phyloP scores from a whole-genome alignment of 2,888 invertebrate genomes.

The Conops quadrifasciatus region DNA sequence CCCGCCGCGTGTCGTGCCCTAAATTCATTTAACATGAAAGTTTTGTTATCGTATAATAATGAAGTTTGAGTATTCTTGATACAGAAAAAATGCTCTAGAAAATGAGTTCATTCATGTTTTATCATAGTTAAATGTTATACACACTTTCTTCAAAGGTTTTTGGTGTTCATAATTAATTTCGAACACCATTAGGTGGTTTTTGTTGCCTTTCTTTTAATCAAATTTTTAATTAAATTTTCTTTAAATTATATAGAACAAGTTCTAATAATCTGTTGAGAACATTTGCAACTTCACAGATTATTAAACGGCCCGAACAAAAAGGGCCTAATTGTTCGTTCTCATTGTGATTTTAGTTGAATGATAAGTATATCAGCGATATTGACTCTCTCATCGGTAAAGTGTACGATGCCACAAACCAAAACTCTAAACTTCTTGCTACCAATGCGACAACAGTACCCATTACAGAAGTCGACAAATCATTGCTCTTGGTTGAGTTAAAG shows the following conservation, averaged over 20 bases:
- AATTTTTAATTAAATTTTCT: too few species aligned
- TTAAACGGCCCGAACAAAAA: background rate
- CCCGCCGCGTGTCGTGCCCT: too few species aligned
- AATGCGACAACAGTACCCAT: conserved; percentile 41
- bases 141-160: too few species aligned
- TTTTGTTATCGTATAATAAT: too few species aligned
- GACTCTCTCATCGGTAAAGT: conserved; percentile 59
- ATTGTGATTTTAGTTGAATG: conserved; percentile 49
- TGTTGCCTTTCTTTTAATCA: too few species aligned
- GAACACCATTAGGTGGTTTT: too few species aligned
- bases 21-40: too few species aligned
- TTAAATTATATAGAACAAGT: too few species aligned
- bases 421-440: conserved; percentile 37
- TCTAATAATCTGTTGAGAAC: too few species aligned
- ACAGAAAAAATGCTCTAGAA: background rate
- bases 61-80: too few species aligned
- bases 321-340: background rate
- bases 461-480: conserved; percentile 72
- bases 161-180: too few species aligned
- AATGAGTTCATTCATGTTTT: background rate
- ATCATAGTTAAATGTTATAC: background rate
- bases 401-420: conserved; percentile 51
- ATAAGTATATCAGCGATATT: conserved; percentile 59
- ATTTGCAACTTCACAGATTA: background rate
- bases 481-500: conserved; percentile 74